These are phyloP conservation scores for Pseudomugil gertrudae DNA, from an alignment of 2,797 vertebrate species.

Conservation along the genomic window DNA sequence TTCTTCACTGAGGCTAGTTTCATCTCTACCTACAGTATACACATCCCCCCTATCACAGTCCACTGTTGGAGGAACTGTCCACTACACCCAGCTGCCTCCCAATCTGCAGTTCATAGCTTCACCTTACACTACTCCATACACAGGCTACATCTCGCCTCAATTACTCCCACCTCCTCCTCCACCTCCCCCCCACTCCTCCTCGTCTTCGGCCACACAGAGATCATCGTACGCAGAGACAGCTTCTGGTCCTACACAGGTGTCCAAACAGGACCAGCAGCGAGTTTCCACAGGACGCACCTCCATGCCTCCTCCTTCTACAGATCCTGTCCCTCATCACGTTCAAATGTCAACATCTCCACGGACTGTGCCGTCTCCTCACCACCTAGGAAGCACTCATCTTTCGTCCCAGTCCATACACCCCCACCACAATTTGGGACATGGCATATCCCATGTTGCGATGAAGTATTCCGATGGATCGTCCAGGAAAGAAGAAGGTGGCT, in stretches of 20 bases:
- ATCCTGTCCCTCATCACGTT: constrained; percentile 85
- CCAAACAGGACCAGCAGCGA: constrained; percentile 89
- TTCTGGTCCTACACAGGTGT: constrained; percentile 80
- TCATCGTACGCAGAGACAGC: constrained; percentile 55
- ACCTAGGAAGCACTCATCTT: constrained; percentile 70
- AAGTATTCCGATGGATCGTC: constrained; percentile 86
- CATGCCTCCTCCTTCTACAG: constrained; percentile 83
- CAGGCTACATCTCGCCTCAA: constrained; percentile 92
- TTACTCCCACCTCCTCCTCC: constrained; percentile 89
- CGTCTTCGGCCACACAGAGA: constrained; percentile 86
- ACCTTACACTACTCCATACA: constrained; percentile 88
- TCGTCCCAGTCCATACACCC: constrained; percentile 87
- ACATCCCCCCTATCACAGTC: constrained; percentile 87
- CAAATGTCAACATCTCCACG: constrained; percentile 88
- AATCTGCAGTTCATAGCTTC: constrained; percentile 94
- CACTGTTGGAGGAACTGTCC: constrained; percentile 82
- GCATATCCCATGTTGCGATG: constrained; percentile 89
- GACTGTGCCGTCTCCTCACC: constrained; percentile 86
- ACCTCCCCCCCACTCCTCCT: constrained; percentile 81
- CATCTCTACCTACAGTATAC: constrained; percentile 88
- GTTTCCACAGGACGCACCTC: constrained; percentile 76
- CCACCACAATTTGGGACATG: constrained; percentile 87
- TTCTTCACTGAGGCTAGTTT: constrained; percentile 80
- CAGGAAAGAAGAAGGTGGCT: constrained; percentile 86
- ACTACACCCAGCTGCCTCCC: constrained; percentile 92